phyloP scores from a whole-genome alignment of 2,888 invertebrate species.

The Cephus spinipes region DNA sequence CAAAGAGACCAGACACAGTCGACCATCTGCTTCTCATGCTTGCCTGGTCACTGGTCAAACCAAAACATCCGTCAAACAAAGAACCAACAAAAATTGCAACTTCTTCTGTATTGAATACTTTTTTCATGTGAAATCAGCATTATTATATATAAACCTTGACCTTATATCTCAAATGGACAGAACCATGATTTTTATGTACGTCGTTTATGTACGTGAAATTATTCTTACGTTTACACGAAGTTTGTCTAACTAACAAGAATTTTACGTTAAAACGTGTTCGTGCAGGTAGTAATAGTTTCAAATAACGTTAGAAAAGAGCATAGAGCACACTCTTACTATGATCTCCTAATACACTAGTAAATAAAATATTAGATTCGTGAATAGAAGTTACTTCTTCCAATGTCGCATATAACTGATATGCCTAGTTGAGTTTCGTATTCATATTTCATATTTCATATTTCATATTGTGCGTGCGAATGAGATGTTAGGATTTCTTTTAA shows the following conservation, averaged over 20 bases:
- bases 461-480: neutral
- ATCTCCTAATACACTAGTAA: neutral
- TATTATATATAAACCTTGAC: neutral
- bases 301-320: neutral
- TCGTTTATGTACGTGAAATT: neutral
- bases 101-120: neutral
- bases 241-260: neutral
- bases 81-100: constrained; percentile 30
- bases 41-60: constrained; percentile 56
- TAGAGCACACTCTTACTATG: neutral
- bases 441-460: too few species aligned
- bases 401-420: neutral
- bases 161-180: neutral
- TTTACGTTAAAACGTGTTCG: neutral
- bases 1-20: neutral
- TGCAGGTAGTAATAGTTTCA: neutral
- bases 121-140: neutral
- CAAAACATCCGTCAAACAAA: constrained; percentile 53
- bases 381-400: neutral
- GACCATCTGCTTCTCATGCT: constrained; percentile 33
- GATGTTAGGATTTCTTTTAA: constrained; percentile 5
- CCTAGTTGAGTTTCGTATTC: neutral
- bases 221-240: neutral
- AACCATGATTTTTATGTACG: neutral
- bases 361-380: neutral